Evolutionary conservation across 2,113 vertebrate species (phyloP).

Genomic region (Nothoprocta pentlandii): DNA sequence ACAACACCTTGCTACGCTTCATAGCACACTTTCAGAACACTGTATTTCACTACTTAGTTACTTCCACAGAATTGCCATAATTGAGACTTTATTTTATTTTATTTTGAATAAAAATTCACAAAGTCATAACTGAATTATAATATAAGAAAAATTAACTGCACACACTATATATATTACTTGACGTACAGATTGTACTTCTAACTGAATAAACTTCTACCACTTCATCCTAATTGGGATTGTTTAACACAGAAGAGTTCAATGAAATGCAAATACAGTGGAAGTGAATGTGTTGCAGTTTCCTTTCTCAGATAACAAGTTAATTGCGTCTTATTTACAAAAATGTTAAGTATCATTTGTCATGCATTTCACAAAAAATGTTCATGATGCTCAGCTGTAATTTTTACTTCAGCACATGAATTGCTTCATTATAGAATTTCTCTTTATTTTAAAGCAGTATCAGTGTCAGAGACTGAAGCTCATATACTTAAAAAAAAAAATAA

Average conservation of each 20-base stretch:
- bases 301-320: background rate
- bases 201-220: background rate
- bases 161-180: background rate
- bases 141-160: background rate
- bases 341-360: background rate
- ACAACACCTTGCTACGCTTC: background rate
- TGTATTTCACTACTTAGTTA: background rate
- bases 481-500: background rate
- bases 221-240: background rate
- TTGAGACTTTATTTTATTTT: background rate
- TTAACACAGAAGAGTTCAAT: background rate
- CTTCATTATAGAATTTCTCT: constrained; percentile 7
- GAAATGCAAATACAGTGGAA: background rate
- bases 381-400: background rate
- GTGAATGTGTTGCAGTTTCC: background rate
- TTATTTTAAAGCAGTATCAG: constrained; percentile 13
- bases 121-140: background rate
- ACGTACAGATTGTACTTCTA: background rate
- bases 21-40: background rate
- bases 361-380: constrained; percentile 2
- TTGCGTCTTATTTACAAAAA: background rate
- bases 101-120: background rate
- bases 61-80: background rate
- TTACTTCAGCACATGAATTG: constrained; percentile 16
- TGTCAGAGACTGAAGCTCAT: background rate